These are phyloP conservation scores for Drosophila birchii DNA, from an alignment of 2,888 invertebrate genomes.

Conservation along the genomic window DNA sequence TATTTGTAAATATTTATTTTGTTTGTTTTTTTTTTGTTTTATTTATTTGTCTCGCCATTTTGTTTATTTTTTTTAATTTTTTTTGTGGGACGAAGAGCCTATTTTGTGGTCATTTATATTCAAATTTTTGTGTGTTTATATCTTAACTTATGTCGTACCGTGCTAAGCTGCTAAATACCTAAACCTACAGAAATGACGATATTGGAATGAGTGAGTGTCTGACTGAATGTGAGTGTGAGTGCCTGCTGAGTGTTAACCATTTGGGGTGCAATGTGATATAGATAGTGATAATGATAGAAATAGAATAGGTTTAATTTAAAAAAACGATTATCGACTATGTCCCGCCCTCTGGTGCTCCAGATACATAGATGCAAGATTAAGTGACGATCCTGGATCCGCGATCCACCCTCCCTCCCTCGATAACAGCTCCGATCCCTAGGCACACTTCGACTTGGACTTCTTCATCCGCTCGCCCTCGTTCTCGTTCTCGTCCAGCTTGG, in stretches of 20 bases:
- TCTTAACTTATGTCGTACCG: constrained; percentile 73
- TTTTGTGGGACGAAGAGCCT: constrained; percentile 32
- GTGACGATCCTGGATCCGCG: constrained; percentile 32
- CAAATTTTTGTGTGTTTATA: constrained; percentile 34
- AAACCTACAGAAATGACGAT: constrained; percentile 74
- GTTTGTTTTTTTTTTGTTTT: constrained; percentile 15
- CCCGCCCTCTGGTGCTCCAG: constrained; percentile 47
- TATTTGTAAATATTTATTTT: constrained; percentile 43
- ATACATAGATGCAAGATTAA: constrained; percentile 39
- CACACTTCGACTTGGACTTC: constrained; percentile 64
- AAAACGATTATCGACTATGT: constrained; percentile 51
- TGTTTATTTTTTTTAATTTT: constrained; percentile 1
- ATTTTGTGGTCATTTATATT: constrained; percentile 36
- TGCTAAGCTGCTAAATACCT: constrained; percentile 70
- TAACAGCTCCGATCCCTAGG: constrained; percentile 23
- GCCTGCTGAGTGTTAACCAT: constrained; percentile 35
- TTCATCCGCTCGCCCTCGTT: constrained; percentile 73
- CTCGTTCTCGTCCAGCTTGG: constrained; percentile 82
- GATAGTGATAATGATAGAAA: constrained; percentile 46
- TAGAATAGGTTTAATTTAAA: constrained; percentile 44
- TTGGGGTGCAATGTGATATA: constrained; percentile 28
- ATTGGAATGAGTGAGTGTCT: constrained; percentile 43
- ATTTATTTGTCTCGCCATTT: constrained; percentile 38
- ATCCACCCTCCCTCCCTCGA: constrained; percentile 39
- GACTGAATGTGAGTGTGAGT: constrained; percentile 22